A percentile compares a stretch with the other conserved stretches of the same genome.
phyloP scores from a whole-genome alignment of 2,797 vertebrate species.

The Pseudomugil gertrudae region DNA sequence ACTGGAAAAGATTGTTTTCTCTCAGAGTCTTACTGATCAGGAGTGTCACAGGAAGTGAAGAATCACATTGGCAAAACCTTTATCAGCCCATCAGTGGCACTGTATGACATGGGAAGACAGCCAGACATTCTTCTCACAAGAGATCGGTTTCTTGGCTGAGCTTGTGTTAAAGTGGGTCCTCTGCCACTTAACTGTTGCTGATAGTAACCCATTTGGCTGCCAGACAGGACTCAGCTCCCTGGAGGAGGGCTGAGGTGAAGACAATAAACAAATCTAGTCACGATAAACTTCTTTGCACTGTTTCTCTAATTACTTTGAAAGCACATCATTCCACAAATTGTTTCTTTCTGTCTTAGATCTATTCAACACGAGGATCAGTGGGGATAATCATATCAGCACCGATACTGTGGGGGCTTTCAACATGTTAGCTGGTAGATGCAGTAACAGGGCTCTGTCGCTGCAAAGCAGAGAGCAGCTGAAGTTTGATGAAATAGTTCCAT shows the following conservation, averaged over 20 bases:
- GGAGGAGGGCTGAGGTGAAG: conserved; percentile 43
- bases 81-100: conserved; percentile 74
- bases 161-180: conserved; percentile 71
- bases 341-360: conserved; percentile 25
- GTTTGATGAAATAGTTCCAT: background rate
- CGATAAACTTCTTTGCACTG: conserved; percentile 44
- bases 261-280: conserved; percentile 50
- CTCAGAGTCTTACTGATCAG: conserved; percentile 44
- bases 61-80: conserved; percentile 66
- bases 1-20: conserved; percentile 25
- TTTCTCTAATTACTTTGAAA: conserved; percentile 42
- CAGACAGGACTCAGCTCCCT: conserved; percentile 57
- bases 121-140: conserved; percentile 71
- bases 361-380: conserved; percentile 17
- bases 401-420: background rate
- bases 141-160: conserved; percentile 67
- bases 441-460: background rate
- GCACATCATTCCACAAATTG: conserved; percentile 22
- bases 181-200: conserved; percentile 66
- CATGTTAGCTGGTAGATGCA: conserved; percentile 17
- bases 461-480: background rate
- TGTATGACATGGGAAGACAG: conserved; percentile 69
- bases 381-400: conserved; percentile 20
- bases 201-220: conserved; percentile 74
- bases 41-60: conserved; percentile 65